Percentiles rank a stretch among this genome's conserved stretches.
Conservation (phyloP, 2,888 invertebrate genomes). For the Callinectes sapidus region DNA sequence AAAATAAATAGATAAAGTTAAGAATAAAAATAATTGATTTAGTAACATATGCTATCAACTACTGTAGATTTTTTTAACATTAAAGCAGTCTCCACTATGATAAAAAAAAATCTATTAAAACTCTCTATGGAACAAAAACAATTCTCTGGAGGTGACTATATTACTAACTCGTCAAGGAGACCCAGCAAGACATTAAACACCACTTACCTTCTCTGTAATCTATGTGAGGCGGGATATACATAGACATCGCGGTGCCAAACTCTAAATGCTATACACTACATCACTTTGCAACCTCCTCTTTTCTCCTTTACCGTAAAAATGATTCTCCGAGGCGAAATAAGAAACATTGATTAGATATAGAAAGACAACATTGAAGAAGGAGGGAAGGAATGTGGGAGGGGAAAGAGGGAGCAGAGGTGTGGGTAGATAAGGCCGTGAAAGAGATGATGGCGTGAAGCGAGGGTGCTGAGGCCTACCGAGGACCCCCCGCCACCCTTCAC, state of each 20-base stretch:
- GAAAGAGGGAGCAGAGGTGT: background rate
- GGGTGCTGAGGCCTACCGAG: background rate
- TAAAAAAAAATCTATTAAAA: background rate
- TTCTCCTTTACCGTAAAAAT: background rate
- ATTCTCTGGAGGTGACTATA: background rate
- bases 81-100: background rate
- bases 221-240: background rate
- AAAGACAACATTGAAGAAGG: background rate
- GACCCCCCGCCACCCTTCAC: slow-evolving; percentile 37
- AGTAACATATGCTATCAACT: background rate
- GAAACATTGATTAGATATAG: background rate
- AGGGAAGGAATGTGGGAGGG: background rate
- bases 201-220: background rate
- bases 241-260: background rate
- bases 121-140: background rate
- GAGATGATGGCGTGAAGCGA: slow-evolving; percentile 36
- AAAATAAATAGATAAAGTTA: too few relatives aligned
- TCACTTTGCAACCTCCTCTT: background rate
- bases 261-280: background rate
- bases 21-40: background rate
- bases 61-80: background rate
- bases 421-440: slow-evolving; percentile 21
- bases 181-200: background rate
- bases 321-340: background rate
- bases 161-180: background rate